Percentiles rank a stretch among this genome's conserved stretches.
These are phyloP conservation scores for Megalonaias nervosa DNA, from an alignment of 1,140 invertebrate species.

Conservation along the genomic window DNA sequence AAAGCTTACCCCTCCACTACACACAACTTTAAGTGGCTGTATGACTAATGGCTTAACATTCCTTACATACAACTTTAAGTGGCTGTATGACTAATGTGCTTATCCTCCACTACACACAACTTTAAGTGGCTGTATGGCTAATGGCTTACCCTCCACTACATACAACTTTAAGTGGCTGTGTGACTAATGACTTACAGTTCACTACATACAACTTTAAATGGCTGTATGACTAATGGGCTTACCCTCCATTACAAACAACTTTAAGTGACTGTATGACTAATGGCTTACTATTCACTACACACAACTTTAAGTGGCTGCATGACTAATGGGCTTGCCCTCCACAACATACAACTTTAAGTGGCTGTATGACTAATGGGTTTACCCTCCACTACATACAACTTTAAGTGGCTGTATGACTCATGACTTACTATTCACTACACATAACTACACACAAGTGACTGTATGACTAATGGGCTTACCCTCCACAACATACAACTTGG, in stretches of 20 bases:
- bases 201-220: too few species aligned
- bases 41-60: too few species aligned
- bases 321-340: too few species aligned
- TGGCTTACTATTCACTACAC: too few species aligned
- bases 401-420: constrained; percentile 61
- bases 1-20: too few species aligned
- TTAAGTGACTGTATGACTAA: neutral
- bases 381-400: constrained; percentile 97
- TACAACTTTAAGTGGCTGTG: neutral
- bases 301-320: too few species aligned
- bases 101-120: constrained; percentile 96
- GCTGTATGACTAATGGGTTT: constrained; percentile 12
- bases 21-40: too few species aligned
- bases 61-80: neutral
- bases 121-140: too few species aligned
- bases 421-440: neutral
- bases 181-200: too few species aligned
- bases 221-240: too few species aligned
- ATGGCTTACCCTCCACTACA: neutral
- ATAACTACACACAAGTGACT: neutral
- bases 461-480: constrained; percentile 72
- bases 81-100: constrained; percentile 3
- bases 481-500: constrained; percentile 97
- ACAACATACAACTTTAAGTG: neutral
- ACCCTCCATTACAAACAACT: too few species aligned